These are phyloP conservation scores for Andricus grossulariae DNA, from an alignment of 1,140 invertebrate species.

Conservation along the genomic window DNA sequence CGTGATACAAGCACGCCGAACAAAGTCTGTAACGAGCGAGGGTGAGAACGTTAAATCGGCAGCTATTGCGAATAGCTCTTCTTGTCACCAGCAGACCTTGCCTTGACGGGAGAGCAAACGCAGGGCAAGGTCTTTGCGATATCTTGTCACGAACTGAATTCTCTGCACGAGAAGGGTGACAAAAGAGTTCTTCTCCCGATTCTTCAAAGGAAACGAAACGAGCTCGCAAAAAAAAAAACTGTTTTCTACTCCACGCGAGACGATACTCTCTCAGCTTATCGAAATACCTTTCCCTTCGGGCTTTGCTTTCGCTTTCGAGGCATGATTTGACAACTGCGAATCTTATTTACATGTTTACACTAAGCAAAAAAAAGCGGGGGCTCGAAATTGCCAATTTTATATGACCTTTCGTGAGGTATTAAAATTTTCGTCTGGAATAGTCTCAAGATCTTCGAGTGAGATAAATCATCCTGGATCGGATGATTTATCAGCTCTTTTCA, in stretches of 20 bases:
- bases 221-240: slow-evolving; percentile 15
- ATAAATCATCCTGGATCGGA: neutral
- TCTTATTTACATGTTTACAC: slow-evolving; percentile 27
- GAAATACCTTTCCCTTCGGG: neutral
- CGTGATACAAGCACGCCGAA: slow-evolving; percentile 11
- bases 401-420: too few species aligned
- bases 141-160: slow-evolving; percentile 22
- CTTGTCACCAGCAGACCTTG: slow-evolving; percentile 40
- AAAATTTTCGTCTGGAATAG: neutral
- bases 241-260: slow-evolving; percentile 3
- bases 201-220: neutral
- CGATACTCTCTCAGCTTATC: slow-evolving; percentile 20
- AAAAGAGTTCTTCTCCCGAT: neutral
- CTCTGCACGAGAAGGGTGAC: slow-evolving; percentile 30
- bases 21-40: slow-evolving; percentile 22
- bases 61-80: slow-evolving; percentile 37
- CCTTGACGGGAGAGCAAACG: slow-evolving; percentile 35
- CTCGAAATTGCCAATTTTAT: neutral
- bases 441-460: neutral
- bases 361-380: slow-evolving; percentile 6
- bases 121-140: slow-evolving; percentile 7
- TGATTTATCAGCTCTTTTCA: slow-evolving; percentile 10
- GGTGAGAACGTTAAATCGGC: slow-evolving; percentile 37
- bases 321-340: neutral
- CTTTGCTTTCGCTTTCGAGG: slow-evolving; percentile 34